Conservation (phyloP, 1,140 invertebrate species). For the Sycophaga agraensis region DNA sequence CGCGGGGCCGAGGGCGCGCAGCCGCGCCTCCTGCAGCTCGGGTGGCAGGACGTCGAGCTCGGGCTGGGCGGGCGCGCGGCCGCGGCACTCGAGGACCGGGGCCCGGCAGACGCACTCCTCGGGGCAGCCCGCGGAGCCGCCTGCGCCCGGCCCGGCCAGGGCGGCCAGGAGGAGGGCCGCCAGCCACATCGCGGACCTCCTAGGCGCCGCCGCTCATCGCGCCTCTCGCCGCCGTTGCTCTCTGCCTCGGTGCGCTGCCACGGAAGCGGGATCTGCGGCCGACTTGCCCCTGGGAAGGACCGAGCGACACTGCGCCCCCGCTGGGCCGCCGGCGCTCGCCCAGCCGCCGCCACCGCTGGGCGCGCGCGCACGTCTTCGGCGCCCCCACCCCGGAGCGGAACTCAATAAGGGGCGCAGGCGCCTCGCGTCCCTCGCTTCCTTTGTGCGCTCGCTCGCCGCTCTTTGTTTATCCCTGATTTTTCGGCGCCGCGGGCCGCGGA, state of each 20-base stretch:
- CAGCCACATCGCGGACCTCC: slow-evolving; percentile 46
- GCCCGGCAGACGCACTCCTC: slow-evolving; percentile 41
- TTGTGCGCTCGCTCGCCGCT: too few relatives aligned
- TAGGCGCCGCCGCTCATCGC: neutral
- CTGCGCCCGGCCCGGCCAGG: too few relatives aligned
- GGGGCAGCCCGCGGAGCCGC: slow-evolving; percentile 44
- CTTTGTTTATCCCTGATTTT: slow-evolving; percentile 9
- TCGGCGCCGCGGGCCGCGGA: neutral
- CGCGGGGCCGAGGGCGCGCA: neutral
- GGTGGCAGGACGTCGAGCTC: slow-evolving; percentile 14
- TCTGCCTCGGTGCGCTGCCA: neutral
- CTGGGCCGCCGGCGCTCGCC: slow-evolving; percentile 37
- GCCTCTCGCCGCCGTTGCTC: neutral
- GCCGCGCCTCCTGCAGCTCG: too few relatives aligned
- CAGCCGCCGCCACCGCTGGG: slow-evolving; percentile 13
- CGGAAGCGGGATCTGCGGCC: neutral
- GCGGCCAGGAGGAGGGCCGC: slow-evolving; percentile 45
- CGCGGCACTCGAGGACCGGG: slow-evolving; percentile 20
- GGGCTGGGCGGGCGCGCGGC: neutral
- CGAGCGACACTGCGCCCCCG: slow-evolving; percentile 48
- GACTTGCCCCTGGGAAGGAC: slow-evolving; percentile 37
- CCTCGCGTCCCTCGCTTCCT: slow-evolving; percentile 40
- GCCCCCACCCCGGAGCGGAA: neutral
- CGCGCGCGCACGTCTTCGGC: too few relatives aligned
- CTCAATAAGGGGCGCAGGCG: slow-evolving; percentile 33